Percentiles rank a stretch among this genome's conserved stretches.
These are phyloP conservation scores for Stenodema calcarata DNA, from an alignment of 2,888 invertebrate species.

Conservation along the genomic window DNA sequence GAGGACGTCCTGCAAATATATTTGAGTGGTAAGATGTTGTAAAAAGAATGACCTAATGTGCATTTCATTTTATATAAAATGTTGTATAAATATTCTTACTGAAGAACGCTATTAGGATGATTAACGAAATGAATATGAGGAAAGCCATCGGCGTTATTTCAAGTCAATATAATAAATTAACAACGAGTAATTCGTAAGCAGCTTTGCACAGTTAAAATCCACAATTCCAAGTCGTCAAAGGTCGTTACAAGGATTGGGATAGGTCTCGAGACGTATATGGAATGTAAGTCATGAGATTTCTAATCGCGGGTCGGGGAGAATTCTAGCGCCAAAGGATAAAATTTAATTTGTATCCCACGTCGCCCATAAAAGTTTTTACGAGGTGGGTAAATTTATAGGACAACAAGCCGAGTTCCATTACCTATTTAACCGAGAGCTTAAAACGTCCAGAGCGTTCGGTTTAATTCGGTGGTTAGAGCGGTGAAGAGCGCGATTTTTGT, in stretches of 20 bases:
- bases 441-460: background rate
- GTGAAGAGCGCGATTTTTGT: background rate
- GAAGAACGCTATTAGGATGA: background rate
- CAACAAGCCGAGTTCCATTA: conserved; percentile 34
- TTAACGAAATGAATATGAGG: background rate
- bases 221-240: background rate
- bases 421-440: conserved; percentile 25
- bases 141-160: background rate
- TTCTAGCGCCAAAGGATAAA: conserved; percentile 13
- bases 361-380: conserved; percentile 38
- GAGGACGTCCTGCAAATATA: background rate
- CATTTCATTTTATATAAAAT: too few species aligned
- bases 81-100: background rate
- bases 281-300: background rate
- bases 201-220: background rate
- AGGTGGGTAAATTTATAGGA: conserved; percentile 44
- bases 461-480: background rate
- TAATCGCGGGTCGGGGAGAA: background rate
- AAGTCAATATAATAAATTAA: background rate
- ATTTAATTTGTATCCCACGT: conserved; percentile 34
- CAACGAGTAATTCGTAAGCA: background rate
- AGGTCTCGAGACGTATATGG: background rate
- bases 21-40: background rate
- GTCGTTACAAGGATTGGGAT: background rate
- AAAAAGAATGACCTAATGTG: background rate